phyloP scores from a whole-genome alignment of 2,888 invertebrate genomes.

The Diachrysia chrysitis region DNA sequence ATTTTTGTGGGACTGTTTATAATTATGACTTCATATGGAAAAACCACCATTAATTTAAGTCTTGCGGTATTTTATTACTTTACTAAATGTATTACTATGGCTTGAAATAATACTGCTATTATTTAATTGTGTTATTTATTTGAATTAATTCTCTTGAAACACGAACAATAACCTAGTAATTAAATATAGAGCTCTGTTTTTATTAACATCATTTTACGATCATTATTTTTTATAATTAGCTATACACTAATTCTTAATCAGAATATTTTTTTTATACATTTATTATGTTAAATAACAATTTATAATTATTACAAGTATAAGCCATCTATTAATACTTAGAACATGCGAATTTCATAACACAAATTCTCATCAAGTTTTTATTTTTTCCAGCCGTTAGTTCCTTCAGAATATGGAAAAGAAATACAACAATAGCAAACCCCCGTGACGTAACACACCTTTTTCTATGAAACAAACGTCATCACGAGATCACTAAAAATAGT shows the following conservation, averaged over 20 bases:
- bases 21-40: constrained; percentile 1
- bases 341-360: not conserved
- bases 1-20: constrained; percentile 4
- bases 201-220: not conserved
- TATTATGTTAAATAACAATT: not conserved
- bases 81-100: not conserved
- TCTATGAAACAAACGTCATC: constrained; percentile 37
- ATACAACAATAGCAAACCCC: not conserved
- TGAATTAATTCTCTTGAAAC: not conserved
- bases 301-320: not conserved
- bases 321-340: not conserved
- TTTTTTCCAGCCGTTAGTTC: too few relatives aligned
- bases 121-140: not conserved
- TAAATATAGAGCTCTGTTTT: not conserved
- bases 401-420: too few relatives aligned
- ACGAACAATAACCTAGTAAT: not conserved
- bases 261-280: too few relatives aligned
- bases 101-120: not conserved
- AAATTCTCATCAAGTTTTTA: too few relatives aligned
- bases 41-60: not conserved
- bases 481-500: constrained; percentile 65
- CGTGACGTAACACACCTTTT: constrained; percentile 3
- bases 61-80: not conserved
- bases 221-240: not conserved
- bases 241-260: not conserved